These are phyloP conservation scores for Drosophila borealis DNA, from an alignment of 2,888 invertebrate genomes.

Conservation along the genomic window DNA sequence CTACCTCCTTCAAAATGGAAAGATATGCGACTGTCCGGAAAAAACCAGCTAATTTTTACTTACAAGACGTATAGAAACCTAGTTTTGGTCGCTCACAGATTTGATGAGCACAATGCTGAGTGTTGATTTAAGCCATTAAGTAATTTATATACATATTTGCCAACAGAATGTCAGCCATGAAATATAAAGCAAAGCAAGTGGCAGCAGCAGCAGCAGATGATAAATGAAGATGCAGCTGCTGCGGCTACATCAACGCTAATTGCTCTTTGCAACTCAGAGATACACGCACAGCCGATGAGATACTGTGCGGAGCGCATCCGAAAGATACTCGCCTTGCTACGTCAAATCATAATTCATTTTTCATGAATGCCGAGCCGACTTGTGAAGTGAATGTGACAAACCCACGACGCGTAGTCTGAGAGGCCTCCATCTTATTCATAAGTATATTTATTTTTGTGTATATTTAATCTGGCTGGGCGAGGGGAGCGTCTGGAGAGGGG, in stretches of 20 bases:
- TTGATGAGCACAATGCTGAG: neutral
- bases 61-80: too few relatives aligned
- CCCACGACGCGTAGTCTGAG: conserved; percentile 23
- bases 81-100: neutral
- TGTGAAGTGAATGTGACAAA: conserved; percentile 45
- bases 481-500: neutral
- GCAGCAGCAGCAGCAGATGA: conserved; percentile 47
- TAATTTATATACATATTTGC: conserved; percentile 55
- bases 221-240: conserved; percentile 81
- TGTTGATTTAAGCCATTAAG: conserved; percentile 49
- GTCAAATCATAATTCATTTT: conserved; percentile 62
- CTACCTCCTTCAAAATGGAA: too few relatives aligned
- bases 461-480: conserved; percentile 8
- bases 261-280: conserved; percentile 65
- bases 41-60: too few relatives aligned
- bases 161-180: conserved; percentile 48
- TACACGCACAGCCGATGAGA: conserved; percentile 32
- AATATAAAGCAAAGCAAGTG: conserved; percentile 50
- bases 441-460: conserved; percentile 41
- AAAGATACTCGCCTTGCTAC: conserved; percentile 30
- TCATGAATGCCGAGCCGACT: conserved; percentile 41
- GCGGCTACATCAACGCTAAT: conserved; percentile 80
- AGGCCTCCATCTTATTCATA: conserved; percentile 42
- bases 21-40: too few relatives aligned
- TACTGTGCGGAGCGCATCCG: conserved; percentile 18